A percentile compares a stretch with the other conserved stretches of the same genome.
phyloP scores from a whole-genome alignment of 2,888 invertebrate species.

The Heteropelma amictum region DNA sequence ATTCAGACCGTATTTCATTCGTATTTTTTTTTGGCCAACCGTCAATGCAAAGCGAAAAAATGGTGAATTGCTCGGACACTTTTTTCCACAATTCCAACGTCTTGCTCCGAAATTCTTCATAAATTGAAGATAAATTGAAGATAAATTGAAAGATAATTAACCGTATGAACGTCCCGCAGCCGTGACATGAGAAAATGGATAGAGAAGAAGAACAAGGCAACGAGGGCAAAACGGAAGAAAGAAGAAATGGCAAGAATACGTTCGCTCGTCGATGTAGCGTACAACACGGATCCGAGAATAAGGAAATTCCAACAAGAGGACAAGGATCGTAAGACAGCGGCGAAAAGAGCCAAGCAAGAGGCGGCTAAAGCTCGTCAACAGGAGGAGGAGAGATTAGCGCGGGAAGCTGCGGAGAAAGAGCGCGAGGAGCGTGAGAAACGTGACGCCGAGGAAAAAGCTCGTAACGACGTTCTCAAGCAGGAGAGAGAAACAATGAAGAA shows the following conservation, averaged over 20 bases:
- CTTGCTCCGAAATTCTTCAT: too few species aligned
- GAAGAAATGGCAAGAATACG: constrained; percentile 97
- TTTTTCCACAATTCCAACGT: background rate
- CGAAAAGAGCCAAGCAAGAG: constrained; percentile 92
- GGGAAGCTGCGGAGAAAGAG: constrained; percentile 83
- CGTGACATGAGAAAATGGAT: constrained; percentile 98
- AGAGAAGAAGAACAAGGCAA: constrained; percentile 97
- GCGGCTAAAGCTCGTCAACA: constrained; percentile 90
- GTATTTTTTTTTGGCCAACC: too few species aligned
- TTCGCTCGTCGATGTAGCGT: constrained; percentile 94
- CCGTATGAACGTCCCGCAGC: too few species aligned
- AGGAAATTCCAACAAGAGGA: constrained; percentile 95
- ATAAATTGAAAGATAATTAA: too few species aligned
- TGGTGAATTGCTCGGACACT: background rate
- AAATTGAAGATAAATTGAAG: too few species aligned
- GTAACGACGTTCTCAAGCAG: constrained; percentile 89
- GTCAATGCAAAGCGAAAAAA: too few species aligned
- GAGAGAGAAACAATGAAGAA: constrained; percentile 93
- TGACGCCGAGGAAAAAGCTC: constrained; percentile 89
- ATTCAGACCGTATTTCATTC: background rate
- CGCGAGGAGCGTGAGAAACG: constrained; percentile 86
- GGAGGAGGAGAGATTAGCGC: constrained; percentile 88
- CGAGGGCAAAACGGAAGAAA: constrained; percentile 95
- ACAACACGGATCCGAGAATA: constrained; percentile 96
- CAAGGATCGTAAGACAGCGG: constrained; percentile 92